A percentile compares a stretch with the other conserved stretches of the same genome.
These are phyloP conservation scores for human (Homo sapiens) DNA, from an alignment of 2,113 vertebrate genomes.

Conservation along the genomic window GRCh38 chr1:245800501-245801000, in stretches of 20 bases:
- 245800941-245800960: background rate
- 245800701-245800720: background rate
- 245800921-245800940: background rate
- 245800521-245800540: background rate
- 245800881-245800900: background rate
- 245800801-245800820: background rate
- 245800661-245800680: background rate
- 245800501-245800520: background rate
- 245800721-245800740: background rate
- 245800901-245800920: background rate
- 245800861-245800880: background rate
- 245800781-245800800: background rate
- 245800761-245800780: background rate
- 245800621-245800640: background rate
- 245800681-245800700: background rate
- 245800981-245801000: background rate
- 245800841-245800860: background rate
- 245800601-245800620: background rate
- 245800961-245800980: background rate
- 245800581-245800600: background rate
- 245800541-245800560: background rate
- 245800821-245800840: background rate
- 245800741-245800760: rapidly evolving
- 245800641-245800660: background rate
- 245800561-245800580: rapidly evolving